A percentile compares a stretch with the other conserved stretches of the same genome.
These are phyloP conservation scores for Amorpha juglandis DNA, from an alignment of 2,888 invertebrate genomes.

Conservation along the genomic window DNA sequence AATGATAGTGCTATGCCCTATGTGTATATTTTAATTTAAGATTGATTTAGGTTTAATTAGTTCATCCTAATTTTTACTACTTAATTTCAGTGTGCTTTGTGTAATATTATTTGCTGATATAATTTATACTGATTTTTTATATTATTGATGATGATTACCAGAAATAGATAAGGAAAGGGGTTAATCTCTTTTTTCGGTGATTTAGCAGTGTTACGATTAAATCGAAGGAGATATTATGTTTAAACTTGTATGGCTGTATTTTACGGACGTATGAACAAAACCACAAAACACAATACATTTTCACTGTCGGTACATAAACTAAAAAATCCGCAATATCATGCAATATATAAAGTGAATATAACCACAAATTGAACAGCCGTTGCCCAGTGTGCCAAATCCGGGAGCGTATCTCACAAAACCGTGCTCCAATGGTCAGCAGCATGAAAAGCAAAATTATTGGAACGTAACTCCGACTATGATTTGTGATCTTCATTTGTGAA, in stretches of 20 bases:
- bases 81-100: no score
- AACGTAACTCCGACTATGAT: conserved; percentile 9
- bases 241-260: no score
- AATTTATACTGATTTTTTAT: no score
- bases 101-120: no score
- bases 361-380: conserved; percentile 35
- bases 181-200: no score
- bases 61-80: no score
- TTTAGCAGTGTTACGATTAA: no score
- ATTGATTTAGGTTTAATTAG: background rate
- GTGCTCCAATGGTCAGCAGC: conserved; percentile 48
- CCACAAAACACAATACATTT: background rate
- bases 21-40: background rate
- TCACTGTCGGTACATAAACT: background rate
- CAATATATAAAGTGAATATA: conserved; percentile 11
- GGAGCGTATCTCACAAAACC: conserved; percentile 58
- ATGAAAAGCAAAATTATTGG: conserved; percentile 33
- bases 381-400: conserved; percentile 57
- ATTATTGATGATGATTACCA: no score
- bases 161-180: no score
- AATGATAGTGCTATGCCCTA: background rate
- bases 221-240: no score
- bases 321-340: conserved; percentile 2
- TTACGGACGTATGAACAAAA: no score
- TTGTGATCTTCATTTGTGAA: conserved; percentile 16